Evolutionary conservation across 2,113 vertebrate genomes (phyloP).

Genomic region (Tachysurus vachellii): DNA sequence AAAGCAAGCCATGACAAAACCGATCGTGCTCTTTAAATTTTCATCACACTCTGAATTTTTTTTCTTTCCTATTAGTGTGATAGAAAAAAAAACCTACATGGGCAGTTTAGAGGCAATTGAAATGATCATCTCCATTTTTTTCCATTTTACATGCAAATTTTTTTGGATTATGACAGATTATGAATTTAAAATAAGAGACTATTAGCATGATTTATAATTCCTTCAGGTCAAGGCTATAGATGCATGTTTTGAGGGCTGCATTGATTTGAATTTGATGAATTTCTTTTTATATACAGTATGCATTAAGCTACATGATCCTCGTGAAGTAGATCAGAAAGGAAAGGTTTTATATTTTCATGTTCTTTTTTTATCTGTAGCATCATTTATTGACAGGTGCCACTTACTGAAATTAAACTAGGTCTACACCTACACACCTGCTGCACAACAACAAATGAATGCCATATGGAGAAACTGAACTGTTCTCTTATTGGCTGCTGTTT

Average conservation of each 20-base stretch:
- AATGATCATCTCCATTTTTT: not conserved
- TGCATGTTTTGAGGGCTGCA: constrained; percentile 14
- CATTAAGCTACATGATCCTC: too few species aligned
- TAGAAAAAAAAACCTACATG: constrained; percentile 33
- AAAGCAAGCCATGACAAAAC: constrained; percentile 76
- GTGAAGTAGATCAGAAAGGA: not conserved
- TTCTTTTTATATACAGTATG: not conserved
- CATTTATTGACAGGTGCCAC: constrained; percentile 25
- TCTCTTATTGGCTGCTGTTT: constrained; percentile 29
- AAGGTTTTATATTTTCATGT: constrained; percentile 3
- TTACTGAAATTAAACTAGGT: constrained; percentile 34
- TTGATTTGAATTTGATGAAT: constrained; percentile 32
- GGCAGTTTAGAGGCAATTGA: not conserved
- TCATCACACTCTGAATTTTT: constrained; percentile 70
- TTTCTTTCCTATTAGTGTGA: constrained; percentile 57
- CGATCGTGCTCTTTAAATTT: constrained; percentile 86
- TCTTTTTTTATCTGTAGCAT: not conserved
- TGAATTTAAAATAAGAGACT: not conserved
- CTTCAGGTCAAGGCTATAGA: not conserved
- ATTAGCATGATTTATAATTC: not conserved
- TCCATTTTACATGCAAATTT: not conserved
- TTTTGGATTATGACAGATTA: not conserved
- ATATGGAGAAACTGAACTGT: constrained; percentile 42
- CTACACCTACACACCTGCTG: constrained; percentile 45
- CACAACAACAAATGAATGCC: constrained; percentile 23